These are phyloP conservation scores for Dolomedes plantarius DNA, from an alignment of 2,888 invertebrate species.

Conservation along the genomic window DNA sequence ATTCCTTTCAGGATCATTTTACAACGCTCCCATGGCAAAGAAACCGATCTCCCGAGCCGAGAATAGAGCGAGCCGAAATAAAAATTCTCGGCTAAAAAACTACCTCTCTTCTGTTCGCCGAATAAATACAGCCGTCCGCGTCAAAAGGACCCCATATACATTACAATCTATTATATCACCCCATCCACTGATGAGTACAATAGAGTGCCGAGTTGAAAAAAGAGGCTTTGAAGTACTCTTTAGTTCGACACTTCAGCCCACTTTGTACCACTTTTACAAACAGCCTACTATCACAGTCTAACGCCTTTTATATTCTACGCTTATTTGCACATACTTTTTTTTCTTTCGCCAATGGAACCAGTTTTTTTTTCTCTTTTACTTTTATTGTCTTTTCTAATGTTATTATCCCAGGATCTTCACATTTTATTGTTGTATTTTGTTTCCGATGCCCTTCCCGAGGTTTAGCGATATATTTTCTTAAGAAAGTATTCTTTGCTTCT, in stretches of 20 bases:
- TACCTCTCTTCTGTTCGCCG: conserved; percentile 21
- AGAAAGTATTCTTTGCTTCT: neutral
- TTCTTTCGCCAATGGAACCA: conserved; percentile 18
- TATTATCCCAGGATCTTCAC: neutral
- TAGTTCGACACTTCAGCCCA: conserved; percentile 45
- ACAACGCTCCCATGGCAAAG: conserved; percentile 48
- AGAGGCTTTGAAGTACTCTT: conserved; percentile 31
- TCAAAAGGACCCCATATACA: conserved; percentile 59
- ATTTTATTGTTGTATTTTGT: neutral
- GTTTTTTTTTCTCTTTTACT: neutral
- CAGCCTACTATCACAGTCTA: conserved; percentile 27
- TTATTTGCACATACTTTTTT: conserved; percentile 33
- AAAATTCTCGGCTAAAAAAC: conserved; percentile 27
- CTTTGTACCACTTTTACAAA: conserved; percentile 47
- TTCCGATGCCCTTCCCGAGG: neutral
- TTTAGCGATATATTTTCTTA: neutral
- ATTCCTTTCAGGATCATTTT: conserved; percentile 30
- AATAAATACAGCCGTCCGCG: conserved; percentile 63
- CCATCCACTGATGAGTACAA: conserved; percentile 42
- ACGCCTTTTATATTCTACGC: conserved; percentile 23
- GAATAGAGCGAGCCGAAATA: conserved; percentile 7
- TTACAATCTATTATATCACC: conserved; percentile 68
- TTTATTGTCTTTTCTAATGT: neutral
- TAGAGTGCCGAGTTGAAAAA: conserved; percentile 14
- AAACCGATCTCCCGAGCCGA: conserved; percentile 30